Percentiles rank a stretch among this genome's conserved stretches.
These are phyloP conservation scores for Himalopsyche japonica DNA, from an alignment of 2,888 invertebrate genomes.

Conservation along the genomic window DNA sequence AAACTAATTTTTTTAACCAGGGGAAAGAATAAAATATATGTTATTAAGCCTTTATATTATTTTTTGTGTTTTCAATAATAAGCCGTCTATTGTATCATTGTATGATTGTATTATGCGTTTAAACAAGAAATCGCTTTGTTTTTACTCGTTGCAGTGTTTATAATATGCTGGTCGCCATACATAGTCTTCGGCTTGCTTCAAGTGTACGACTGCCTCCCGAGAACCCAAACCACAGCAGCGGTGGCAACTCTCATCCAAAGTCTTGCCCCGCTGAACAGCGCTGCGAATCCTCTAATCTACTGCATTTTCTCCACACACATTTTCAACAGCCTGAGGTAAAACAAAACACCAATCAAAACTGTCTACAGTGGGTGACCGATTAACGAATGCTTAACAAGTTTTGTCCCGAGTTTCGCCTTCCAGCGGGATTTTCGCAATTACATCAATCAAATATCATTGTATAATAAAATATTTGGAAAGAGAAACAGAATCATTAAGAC, in stretches of 20 bases:
- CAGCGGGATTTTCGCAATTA: too few species aligned
- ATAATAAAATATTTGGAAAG: too few species aligned
- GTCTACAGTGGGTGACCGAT: too few species aligned
- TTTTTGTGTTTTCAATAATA: too few species aligned
- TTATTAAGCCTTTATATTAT: too few species aligned
- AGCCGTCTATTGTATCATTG: too few species aligned
- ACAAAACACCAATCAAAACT: neutral
- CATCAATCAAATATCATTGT: too few species aligned
- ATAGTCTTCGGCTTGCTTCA: slow-evolving; percentile 89
- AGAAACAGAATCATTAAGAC: too few species aligned
- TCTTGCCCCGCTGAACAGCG: slow-evolving; percentile 88
- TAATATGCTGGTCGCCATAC: slow-evolving; percentile 94
- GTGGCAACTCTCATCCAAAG: slow-evolving; percentile 91
- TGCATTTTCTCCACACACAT: slow-evolving; percentile 90
- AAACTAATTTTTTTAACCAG: too few species aligned
- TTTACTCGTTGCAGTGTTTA: slow-evolving; percentile 72
- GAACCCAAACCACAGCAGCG: slow-evolving; percentile 78
- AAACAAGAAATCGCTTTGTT: slow-evolving; percentile 23
- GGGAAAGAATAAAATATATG: too few species aligned
- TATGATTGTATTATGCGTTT: neutral
- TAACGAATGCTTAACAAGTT: too few species aligned
- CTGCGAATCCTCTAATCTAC: slow-evolving; percentile 93
- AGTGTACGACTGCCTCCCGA: slow-evolving; percentile 81
- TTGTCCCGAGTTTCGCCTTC: too few species aligned
- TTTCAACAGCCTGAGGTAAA: slow-evolving; percentile 81